These are phyloP conservation scores for Myotis yumanensis DNA, from an alignment of 2,113 vertebrate genomes.

Conservation along the genomic window DNA sequence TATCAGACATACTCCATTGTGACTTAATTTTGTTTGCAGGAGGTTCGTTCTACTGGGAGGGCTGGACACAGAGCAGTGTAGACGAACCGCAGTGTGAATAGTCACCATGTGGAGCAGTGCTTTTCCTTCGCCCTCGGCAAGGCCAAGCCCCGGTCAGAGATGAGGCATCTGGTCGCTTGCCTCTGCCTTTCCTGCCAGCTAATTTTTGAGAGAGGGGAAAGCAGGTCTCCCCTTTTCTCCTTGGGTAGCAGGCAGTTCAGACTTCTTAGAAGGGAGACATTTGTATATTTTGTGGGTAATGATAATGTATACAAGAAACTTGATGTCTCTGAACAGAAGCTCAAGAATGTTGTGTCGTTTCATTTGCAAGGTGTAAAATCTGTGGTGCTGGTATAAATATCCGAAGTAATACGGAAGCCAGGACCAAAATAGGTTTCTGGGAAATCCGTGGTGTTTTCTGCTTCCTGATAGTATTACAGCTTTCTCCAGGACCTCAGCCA, in stretches of 20 bases:
- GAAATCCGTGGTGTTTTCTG: conserved; percentile 55
- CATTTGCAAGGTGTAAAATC: conserved; percentile 45
- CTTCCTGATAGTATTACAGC: conserved; percentile 65
- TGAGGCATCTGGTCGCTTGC: background rate
- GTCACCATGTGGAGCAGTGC: rapidly evolving
- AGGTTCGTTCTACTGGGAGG: background rate
- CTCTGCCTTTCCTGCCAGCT: background rate
- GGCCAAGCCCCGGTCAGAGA: background rate
- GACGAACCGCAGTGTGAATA: background rate
- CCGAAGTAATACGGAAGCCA: conserved; percentile 44
- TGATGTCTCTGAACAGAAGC: background rate
- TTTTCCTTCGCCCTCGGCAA: background rate
- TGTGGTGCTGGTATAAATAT: conserved; percentile 53
- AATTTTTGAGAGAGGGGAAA: background rate
- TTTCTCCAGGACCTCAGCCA: conserved; percentile 57
- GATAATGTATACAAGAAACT: background rate
- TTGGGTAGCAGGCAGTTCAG: background rate
- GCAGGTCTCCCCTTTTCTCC: background rate
- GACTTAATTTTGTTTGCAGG: background rate
- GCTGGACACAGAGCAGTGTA: background rate
- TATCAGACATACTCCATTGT: background rate
- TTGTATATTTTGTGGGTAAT: background rate
- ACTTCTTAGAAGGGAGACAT: background rate
- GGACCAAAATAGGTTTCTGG: conserved; percentile 76
- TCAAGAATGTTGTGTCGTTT: background rate